phyloP scores from a whole-genome alignment of 1,140 invertebrate species.

The Rhagoletis zephyria region DNA sequence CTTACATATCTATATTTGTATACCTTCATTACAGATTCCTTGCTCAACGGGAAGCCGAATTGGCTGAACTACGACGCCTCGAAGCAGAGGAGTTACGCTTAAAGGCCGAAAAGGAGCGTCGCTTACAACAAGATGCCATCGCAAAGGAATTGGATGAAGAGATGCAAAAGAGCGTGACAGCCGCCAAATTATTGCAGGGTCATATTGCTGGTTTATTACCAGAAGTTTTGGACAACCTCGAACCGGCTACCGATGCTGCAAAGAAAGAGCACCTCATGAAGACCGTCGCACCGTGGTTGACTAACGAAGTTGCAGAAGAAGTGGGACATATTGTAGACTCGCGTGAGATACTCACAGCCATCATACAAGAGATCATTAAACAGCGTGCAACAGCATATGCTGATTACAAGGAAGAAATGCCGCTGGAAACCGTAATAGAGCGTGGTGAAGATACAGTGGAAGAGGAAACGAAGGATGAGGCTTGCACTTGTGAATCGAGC shows the following conservation, averaged over 20 bases:
- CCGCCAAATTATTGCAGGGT: slow-evolving; percentile 85
- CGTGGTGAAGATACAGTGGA: background rate
- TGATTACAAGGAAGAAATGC: slow-evolving; percentile 64
- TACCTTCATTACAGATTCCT: slow-evolving; percentile 75
- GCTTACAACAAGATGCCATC: slow-evolving; percentile 67
- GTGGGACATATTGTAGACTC: slow-evolving; percentile 85
- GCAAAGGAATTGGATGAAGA: slow-evolving; percentile 67
- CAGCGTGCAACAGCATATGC: slow-evolving; percentile 77
- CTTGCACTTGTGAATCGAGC: slow-evolving; percentile 20
- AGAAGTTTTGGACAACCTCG: slow-evolving; percentile 83
- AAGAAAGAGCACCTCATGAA: slow-evolving; percentile 80
- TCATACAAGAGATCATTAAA: slow-evolving; percentile 83
- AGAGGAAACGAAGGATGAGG: slow-evolving; percentile 8
- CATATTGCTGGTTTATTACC: slow-evolving; percentile 89
- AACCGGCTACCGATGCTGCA: slow-evolving; percentile 68
- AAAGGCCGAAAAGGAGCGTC: slow-evolving; percentile 77
- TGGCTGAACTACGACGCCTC: slow-evolving; percentile 83
- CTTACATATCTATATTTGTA: slow-evolving; percentile 11
- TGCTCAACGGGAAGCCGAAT: slow-evolving; percentile 85
- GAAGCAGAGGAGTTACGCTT: slow-evolving; percentile 82
- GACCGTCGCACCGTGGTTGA: slow-evolving; percentile 90
- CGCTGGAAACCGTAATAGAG: slow-evolving; percentile 33
- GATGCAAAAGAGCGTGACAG: slow-evolving; percentile 83
- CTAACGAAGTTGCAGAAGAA: slow-evolving; percentile 85
- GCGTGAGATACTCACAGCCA: slow-evolving; percentile 84